phyloP scores from a whole-genome alignment of 2,113 vertebrate species.

The Hemiprocne comata region DNA sequence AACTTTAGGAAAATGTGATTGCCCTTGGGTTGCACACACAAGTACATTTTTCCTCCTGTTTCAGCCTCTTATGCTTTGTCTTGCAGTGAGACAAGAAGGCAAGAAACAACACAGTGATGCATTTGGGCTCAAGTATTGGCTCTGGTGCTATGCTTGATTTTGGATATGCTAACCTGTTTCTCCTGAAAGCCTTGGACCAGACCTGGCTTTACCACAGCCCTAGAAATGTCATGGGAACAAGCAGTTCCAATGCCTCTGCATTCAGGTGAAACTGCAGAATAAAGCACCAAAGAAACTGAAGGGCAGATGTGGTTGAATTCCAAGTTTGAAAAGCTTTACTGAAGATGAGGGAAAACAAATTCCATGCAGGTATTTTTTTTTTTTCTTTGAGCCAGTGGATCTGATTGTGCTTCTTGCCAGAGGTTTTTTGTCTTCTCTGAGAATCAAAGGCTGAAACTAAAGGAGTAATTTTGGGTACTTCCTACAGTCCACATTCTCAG shows the following conservation, averaged over 20 bases:
- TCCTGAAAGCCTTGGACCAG: neutral
- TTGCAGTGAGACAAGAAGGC: neutral
- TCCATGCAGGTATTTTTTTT: accelerated
- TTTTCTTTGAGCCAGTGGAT: neutral
- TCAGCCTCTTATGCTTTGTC: neutral
- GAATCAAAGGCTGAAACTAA: neutral
- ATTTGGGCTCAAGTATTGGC: neutral
- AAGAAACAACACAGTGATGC: neutral
- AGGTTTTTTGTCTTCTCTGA: neutral
- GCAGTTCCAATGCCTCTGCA: neutral
- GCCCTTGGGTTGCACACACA: neutral
- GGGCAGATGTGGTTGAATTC: neutral
- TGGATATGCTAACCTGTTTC: neutral
- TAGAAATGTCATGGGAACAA: neutral
- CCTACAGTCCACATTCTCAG: neutral
- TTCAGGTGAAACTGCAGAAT: neutral
- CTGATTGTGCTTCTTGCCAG: neutral
- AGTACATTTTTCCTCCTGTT: neutral
- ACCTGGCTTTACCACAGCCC: neutral
- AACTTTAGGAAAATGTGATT: neutral
- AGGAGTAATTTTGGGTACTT: neutral
- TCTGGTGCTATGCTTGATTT: neutral
- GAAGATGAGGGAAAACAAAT: neutral
- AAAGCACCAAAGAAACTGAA: neutral
- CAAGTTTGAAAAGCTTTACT: neutral